Conservation (phyloP, 2,888 invertebrate genomes). For the Diaprepes abbreviatus region DNA sequence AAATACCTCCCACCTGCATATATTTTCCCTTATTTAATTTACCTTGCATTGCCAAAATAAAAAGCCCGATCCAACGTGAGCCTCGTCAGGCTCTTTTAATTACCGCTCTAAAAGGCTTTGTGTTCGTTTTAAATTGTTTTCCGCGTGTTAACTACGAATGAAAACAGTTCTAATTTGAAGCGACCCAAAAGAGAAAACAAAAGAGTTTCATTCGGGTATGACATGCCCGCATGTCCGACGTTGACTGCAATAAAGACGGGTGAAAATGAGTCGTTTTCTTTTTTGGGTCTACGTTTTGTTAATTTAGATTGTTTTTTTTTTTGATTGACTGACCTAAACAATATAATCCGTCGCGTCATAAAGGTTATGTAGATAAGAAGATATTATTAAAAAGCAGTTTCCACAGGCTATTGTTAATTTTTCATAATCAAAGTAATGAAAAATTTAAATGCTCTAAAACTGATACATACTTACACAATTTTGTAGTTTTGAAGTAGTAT, state of each 20-base stretch:
- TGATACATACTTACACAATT: too few relatives aligned
- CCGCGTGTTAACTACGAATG: slow-evolving; percentile 18
- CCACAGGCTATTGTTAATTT: too few relatives aligned
- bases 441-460: too few relatives aligned
- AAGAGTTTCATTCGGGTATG: slow-evolving; percentile 10
- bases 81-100: background rate
- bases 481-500: too few relatives aligned
- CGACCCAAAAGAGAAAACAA: slow-evolving; percentile 9
- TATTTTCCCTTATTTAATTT: slow-evolving; percentile 8
- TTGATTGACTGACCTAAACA: too few relatives aligned
- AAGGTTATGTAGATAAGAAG: too few relatives aligned
- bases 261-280: background rate
- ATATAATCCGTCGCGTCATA: too few relatives aligned
- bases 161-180: slow-evolving; percentile 20
- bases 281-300: background rate
- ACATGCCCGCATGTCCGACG: background rate
- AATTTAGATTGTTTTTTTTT: too few relatives aligned
- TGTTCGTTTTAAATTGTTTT: slow-evolving; percentile 22
- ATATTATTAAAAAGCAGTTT: too few relatives aligned
- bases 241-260: background rate
- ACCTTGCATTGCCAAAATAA: background rate
- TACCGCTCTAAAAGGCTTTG: slow-evolving; percentile 11
- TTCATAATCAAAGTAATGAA: too few relatives aligned
- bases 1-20: background rate
- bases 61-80: background rate